phyloP scores from a whole-genome alignment of 2,888 invertebrate species.

The Tanytarsus gracilentus region DNA sequence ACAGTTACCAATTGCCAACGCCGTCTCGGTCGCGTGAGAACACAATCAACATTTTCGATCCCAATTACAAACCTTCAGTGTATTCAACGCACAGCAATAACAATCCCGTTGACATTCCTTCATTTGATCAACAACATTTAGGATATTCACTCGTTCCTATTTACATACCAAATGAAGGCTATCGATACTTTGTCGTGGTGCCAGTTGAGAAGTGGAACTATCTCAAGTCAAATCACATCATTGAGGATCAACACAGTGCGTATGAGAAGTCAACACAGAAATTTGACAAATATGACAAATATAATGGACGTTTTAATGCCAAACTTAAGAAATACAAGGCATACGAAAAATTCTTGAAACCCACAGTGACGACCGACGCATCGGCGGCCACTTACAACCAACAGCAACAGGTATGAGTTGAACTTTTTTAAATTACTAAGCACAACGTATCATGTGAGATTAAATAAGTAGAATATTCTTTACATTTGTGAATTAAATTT shows the following conservation, averaged over 20 bases:
- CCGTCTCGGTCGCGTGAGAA: constrained; percentile 39
- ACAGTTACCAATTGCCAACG: constrained; percentile 41
- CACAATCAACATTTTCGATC: constrained; percentile 21
- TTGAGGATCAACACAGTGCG: constrained; percentile 10
- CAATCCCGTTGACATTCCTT: constrained; percentile 34
- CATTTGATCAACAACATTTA: constrained; percentile 31
- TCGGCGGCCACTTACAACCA: background rate
- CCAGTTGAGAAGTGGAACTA: constrained; percentile 31
- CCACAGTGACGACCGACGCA: constrained; percentile 33
- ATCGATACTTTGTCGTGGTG: constrained; percentile 39
- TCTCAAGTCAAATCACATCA: constrained; percentile 30
- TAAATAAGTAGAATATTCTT: too few relatives aligned
- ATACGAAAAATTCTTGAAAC: constrained; percentile 40
- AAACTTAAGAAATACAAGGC: constrained; percentile 42
- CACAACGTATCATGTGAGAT: background rate
- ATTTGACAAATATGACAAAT: constrained; percentile 33
- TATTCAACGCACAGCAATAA: background rate
- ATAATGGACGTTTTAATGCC: constrained; percentile 42
- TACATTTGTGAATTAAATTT: too few relatives aligned
- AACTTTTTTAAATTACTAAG: background rate
- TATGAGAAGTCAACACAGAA: constrained; percentile 16
- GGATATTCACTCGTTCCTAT: constrained; percentile 34
- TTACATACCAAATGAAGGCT: constrained; percentile 41
- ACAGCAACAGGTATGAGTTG: background rate
- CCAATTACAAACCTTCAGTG: constrained; percentile 9